Evolutionary conservation across 92 coral and sea anemone species (phyloP), one percentile per base, ranked within the genome.

Genomic region (Epizoanthus fatuus): DNA sequence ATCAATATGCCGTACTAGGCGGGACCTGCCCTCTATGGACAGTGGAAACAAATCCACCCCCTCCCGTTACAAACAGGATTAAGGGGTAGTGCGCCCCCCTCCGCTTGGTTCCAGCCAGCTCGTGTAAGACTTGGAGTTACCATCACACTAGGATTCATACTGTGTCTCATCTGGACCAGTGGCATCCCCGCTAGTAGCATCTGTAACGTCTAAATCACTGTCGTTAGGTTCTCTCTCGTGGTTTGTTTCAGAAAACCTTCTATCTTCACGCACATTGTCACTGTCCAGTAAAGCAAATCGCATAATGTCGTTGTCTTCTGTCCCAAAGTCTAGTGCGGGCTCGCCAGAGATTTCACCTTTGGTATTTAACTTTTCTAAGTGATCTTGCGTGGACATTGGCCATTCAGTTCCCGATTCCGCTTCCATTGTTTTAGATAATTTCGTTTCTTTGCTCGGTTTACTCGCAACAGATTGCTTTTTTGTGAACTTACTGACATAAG

Each of bases 221-320:
- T 14, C 44, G 72, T 32, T 1, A 37, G 1, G 25, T 0, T 44
- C 35, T 3, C 14, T 38, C 22, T 42, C 40, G 22, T 42, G 39
- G 9, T 77, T 40, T 62, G 56, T 19, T 32, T 75, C 40, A 14
- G n/a, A 19, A 44, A 44, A 45, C 2, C 55, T 13, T 12, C 25
- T 39, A 19, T 77, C 25, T 4, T 37, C 15, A 42, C 32, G 51
- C 42, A 15, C 19, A 49, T 20, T 58, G 44, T 10, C 56, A 42
- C 40, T 25, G 16, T 59, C 42, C 53, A 19, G 3, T 40, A 55
- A 6, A 59, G 82, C 71, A 60, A 40, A 77, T 35, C 49, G 71
- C 82, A 77, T 77, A 2, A 62, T 77, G 14, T 77, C 82, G 3
- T 42, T 19, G 39, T 60, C 71, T 44, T 10, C 70, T 32, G 69